Evolutionary conservation across 2,888 invertebrate species (phyloP).

Genomic region (Stenodera caucasica): DNA sequence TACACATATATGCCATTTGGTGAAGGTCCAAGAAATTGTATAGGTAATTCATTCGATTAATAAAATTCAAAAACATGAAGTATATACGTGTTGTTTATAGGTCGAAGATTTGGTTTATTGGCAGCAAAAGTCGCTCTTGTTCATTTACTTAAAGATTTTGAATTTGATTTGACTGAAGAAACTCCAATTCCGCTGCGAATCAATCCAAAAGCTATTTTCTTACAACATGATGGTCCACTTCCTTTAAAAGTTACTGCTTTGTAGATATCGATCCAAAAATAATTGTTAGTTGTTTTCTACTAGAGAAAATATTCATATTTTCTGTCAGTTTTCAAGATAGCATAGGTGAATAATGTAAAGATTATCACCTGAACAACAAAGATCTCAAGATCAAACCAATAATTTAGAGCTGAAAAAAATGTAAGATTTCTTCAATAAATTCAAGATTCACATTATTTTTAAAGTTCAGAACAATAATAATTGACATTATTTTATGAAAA

Average conservation of each 20-base stretch:
- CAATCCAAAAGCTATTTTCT: slow-evolving; percentile 45
- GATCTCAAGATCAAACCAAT: no score
- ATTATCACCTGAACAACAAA: no score
- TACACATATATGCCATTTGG: slow-evolving; percentile 47
- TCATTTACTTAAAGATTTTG: slow-evolving; percentile 43
- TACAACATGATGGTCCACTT: slow-evolving; percentile 44
- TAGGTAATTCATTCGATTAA: slow-evolving; percentile 45
- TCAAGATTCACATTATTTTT: no score
- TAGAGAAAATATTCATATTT: no score
- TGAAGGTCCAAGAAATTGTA: slow-evolving; percentile 50
- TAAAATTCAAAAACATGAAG: not conserved
- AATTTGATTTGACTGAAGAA: slow-evolving; percentile 39
- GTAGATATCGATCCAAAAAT: no score
- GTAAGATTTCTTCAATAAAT: no score
- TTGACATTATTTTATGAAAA: no score
- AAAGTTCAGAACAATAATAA: no score
- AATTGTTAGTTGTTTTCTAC: no score
- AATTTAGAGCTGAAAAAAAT: no score
- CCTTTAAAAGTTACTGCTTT: slow-evolving; percentile 44
- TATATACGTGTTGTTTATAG: slow-evolving; percentile 32
- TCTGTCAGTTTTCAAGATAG: no score
- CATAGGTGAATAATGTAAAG: no score
- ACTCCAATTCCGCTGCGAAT: slow-evolving; percentile 44
- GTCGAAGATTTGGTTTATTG: slow-evolving; percentile 50
- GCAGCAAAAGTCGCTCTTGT: slow-evolving; percentile 47